Evolutionary conservation across 2,888 invertebrate species (phyloP).

Genomic region (Chirona hameri): DNA sequence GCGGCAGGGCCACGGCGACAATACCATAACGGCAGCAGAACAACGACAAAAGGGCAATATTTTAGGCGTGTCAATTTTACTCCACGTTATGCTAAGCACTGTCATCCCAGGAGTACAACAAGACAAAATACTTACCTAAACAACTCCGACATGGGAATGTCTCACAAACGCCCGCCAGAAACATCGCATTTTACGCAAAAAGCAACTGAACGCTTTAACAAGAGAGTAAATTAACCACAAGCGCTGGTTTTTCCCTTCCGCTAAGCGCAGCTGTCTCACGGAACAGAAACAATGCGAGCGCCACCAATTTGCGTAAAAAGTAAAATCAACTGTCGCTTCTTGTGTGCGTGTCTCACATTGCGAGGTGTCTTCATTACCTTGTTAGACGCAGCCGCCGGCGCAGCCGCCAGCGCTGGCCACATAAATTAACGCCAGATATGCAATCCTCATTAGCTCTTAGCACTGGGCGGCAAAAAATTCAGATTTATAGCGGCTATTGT

Average conservation of each 20-base stretch:
- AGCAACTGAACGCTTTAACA: no score
- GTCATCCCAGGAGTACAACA: no score
- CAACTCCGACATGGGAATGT: no score
- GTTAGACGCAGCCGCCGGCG: not conserved
- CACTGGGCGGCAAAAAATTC: not conserved
- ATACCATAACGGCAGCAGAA: no score
- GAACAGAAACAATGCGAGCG: not conserved
- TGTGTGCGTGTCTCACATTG: not conserved
- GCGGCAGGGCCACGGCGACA: no score
- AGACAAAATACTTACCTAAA: no score
- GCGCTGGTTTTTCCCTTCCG: not conserved
- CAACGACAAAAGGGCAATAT: no score
- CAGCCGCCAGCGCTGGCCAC: not conserved
- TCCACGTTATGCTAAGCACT: no score
- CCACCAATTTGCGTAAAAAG: slow-evolving; percentile 22
- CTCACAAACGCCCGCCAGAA: no score
- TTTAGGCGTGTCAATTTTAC: no score
- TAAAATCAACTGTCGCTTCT: slow-evolving; percentile 10
- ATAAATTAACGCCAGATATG: slow-evolving; percentile 22
- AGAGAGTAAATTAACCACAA: no score
- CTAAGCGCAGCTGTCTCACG: not conserved
- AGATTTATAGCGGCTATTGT: slow-evolving; percentile 27
- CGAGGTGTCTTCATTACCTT: not conserved
- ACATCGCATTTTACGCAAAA: no score
- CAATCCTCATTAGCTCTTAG: slow-evolving; percentile 28